Evolutionary conservation across 2,113 vertebrate species (phyloP).

Genomic region (Oncorhynchus nerka): DNA sequence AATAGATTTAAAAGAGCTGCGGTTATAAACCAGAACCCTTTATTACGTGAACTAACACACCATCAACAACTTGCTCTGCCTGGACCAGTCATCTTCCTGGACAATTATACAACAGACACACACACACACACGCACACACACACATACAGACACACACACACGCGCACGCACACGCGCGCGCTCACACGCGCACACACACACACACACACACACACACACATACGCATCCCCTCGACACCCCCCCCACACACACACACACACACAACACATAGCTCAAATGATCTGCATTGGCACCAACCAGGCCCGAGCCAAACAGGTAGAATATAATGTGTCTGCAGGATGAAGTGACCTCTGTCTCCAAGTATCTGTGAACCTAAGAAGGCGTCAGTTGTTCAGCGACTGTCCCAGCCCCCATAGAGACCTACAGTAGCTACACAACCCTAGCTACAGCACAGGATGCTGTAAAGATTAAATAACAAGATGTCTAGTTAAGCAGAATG

Average conservation of each 20-base stretch:
- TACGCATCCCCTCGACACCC: no score
- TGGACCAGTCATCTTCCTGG: not conserved
- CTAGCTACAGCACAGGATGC: not conserved
- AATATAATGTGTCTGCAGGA: not conserved
- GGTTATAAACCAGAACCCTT: slow-evolving; percentile 31
- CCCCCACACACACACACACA: no score
- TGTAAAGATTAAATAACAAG: not conserved
- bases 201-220: not conserved
- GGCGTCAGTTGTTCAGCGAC: not conserved
- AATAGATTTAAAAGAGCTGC: slow-evolving; percentile 43
- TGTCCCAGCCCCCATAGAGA: not conserved
- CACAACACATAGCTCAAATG: not conserved
- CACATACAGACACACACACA: no score
- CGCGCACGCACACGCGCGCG: no score
- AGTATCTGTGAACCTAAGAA: not conserved
- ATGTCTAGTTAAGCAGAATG: not conserved
- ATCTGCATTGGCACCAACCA: not conserved
- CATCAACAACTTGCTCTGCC: slow-evolving; percentile 14
- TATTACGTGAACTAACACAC: slow-evolving; percentile 42
- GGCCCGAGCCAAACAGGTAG: not conserved
- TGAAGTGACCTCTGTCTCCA: no score
- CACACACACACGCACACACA: not conserved
- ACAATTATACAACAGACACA: slow-evolving; percentile 7
- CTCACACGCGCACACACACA: no score
- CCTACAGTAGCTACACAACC: not conserved